Evolutionary conservation across 1,140 invertebrate genomes (phyloP), one percentile per base, ranked within the genome.

Genomic region (Cataglyphis hispanica): DNA sequence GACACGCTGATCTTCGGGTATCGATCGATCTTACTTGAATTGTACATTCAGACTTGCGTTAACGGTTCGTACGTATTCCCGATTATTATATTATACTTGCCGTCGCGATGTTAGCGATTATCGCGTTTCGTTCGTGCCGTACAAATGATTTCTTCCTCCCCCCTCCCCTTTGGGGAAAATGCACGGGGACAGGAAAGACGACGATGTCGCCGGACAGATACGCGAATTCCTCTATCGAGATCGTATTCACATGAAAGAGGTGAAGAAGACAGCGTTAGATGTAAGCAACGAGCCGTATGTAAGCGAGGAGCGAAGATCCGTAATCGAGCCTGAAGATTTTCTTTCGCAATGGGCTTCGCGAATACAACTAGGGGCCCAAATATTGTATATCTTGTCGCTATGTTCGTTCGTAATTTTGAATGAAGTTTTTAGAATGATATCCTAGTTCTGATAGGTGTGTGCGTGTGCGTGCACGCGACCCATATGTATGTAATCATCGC

Each of bases 251-350:
- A 46, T 58, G 40, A 31, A 43, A 76, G 37, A 31, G 40, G 56
- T 76, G 61, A 25, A 63, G 58, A 64, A 64, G 16, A 63, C 75
- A 64, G 60, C 60, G 75, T 77, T 77, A 77, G 58, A 77, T 77
- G 25, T 64, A 77, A 64, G 60, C 60, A 77, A 77, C 75, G 60
- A 77, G 19, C 27, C 40, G 40, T 63, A 27, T 46, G 37, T 27
- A 43, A 76, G 75, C 25, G 58, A 77, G 56, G 63, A 61, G 16
- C 74, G 25, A 13, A 43, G 50, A 27, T 77, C n/a, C 31, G 40
- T 40, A 50, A 64, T 46, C 75, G n/a, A 43, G 19, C 25, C 60
- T 25, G 19, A 31, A 34, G 40, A 19, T 77, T 77, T 43, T 64
- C 74, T 46, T 64, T 77, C 40, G 27, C 58, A 22, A 43, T 13